Percentiles rank a stretch among this genome's conserved stretches.
Evolutionary conservation across 1,140 invertebrate species (phyloP).

Genomic region (Stegodyphus dumicola): DNA sequence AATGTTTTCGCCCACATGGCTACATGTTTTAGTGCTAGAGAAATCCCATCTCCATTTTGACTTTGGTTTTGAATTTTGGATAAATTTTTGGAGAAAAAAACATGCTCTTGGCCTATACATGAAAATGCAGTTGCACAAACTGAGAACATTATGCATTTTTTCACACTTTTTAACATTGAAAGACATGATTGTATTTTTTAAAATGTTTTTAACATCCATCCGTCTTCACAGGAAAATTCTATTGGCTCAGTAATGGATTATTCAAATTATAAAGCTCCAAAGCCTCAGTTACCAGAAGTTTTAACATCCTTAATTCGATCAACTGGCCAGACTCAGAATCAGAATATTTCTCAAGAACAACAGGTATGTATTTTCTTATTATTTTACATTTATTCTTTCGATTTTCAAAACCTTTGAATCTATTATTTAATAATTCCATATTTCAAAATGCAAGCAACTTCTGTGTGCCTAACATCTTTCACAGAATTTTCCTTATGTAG

Average conservation of each 20-base stretch:
- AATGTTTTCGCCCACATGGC: too few species aligned
- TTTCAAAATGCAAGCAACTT: neutral
- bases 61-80: too few species aligned
- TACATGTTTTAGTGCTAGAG: too few species aligned
- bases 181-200: neutral
- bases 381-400: neutral
- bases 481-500: neutral
- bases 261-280: slow-evolving; percentile 53
- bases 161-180: too few species aligned
- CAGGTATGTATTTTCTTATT: neutral
- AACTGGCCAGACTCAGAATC: neutral
- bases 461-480: too few species aligned
- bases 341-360: neutral
- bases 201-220: neutral
- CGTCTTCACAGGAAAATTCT: slow-evolving; percentile 62
- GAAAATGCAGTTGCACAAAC: too few species aligned
- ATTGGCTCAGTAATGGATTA: slow-evolving; percentile 61
- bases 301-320: slow-evolving; percentile 51
- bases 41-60: too few species aligned
- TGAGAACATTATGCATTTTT: too few species aligned
- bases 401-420: neutral
- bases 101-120: too few species aligned
- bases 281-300: slow-evolving; percentile 58
- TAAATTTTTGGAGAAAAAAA: too few species aligned
- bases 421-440: neutral